Conservation (phyloP, 2,888 invertebrate genomes). For the Spodoptera exigua region DNA sequence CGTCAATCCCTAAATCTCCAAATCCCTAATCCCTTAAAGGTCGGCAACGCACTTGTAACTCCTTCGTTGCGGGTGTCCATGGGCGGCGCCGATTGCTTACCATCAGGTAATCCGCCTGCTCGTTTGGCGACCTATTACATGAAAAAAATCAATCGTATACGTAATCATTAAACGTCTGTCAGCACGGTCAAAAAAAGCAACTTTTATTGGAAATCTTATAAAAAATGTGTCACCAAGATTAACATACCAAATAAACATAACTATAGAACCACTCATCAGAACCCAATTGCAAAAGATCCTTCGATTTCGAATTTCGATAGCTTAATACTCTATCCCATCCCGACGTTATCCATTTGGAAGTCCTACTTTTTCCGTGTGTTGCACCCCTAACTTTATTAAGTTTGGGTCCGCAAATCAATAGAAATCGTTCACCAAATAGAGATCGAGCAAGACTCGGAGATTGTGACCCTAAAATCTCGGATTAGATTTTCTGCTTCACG, state of each 20-base stretch:
- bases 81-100: too few species aligned
- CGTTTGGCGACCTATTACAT: too few species aligned
- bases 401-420: constrained; percentile 51
- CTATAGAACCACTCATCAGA: constrained; percentile 21
- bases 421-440: constrained; percentile 50
- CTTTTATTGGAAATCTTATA: too few species aligned
- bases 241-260: constrained; percentile 14
- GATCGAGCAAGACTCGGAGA: constrained; percentile 42
- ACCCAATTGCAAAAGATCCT: constrained; percentile 33
- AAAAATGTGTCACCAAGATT: too few species aligned
- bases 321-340: constrained; percentile 45
- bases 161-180: too few species aligned
- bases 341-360: constrained; percentile 43
- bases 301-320: constrained; percentile 42
- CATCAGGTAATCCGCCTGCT: too few species aligned
- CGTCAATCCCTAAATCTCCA: too few species aligned
- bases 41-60: too few species aligned
- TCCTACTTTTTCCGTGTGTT: constrained; percentile 50
- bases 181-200: too few species aligned
- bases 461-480: constrained; percentile 35
- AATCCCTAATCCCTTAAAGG: too few species aligned
- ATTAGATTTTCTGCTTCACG: constrained; percentile 40
- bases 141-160: too few species aligned
- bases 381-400: constrained; percentile 55
- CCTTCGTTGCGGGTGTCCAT: too few species aligned